A percentile compares a stretch with the other conserved stretches of the same genome.
Evolutionary conservation across 2,113 vertebrate species (phyloP).

Genomic region (Hymenochirus boettgeri): DNA sequence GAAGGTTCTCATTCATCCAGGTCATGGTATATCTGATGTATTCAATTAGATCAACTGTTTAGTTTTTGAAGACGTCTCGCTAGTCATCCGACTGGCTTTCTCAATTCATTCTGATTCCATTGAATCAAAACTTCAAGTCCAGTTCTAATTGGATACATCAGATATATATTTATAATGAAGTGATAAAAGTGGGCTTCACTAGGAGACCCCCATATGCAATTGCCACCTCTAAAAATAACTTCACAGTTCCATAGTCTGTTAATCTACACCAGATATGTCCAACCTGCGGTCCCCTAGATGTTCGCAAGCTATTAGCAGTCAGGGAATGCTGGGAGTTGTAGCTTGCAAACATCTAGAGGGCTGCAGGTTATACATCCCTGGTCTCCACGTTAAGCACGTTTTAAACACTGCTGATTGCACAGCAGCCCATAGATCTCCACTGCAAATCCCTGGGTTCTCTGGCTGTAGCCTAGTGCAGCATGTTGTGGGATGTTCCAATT

Average conservation of each 20-base stretch:
- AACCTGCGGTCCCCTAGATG: neutral
- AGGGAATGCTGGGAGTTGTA: too few species aligned
- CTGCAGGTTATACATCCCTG: too few species aligned
- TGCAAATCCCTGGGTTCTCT: constrained; percentile 43
- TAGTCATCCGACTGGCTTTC: too few species aligned
- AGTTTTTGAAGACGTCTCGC: too few species aligned
- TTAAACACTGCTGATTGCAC: constrained; percentile 8
- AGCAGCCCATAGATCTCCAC: neutral
- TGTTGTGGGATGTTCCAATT: constrained; percentile 51
- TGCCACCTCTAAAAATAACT: neutral
- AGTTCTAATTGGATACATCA: neutral
- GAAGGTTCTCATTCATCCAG: too few species aligned
- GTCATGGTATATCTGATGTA: too few species aligned
- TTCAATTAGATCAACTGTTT: too few species aligned
- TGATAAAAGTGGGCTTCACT: neutral
- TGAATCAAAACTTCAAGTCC: too few species aligned
- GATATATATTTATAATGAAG: neutral
- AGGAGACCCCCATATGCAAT: neutral
- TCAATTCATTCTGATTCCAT: too few species aligned
- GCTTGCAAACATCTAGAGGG: too few species aligned
- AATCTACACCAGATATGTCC: too few species aligned
- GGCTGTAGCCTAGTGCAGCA: constrained; percentile 55
- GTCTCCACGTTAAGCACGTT: neutral
- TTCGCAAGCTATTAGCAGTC: too few species aligned
- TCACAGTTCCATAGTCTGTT: neutral